Evolutionary conservation across 2,113 vertebrate species (phyloP), one percentile per base, ranked within the genome.

Genomic region (Pteronura brasiliensis): DNA sequence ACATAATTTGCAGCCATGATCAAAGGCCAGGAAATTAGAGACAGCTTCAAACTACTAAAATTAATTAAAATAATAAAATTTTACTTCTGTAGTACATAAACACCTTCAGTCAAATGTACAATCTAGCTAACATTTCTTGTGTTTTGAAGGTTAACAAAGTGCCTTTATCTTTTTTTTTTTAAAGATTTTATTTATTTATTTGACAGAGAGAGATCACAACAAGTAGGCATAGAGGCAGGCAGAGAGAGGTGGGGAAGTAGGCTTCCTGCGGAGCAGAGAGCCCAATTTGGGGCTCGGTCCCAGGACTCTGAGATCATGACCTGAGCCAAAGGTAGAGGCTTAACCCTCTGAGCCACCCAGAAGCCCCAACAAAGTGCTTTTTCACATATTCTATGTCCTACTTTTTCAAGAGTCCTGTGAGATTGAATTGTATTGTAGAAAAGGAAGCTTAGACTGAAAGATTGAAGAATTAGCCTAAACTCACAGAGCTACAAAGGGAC

Each of bases 101-200:
- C 25, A 63, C 42, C 9, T 95, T 95, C 6, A 90, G 42, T 52
- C 52, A 47, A 14, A 86, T 79, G 21, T 93, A 63, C 17, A 91
- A 2, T 59, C 76, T 96, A 90, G 12, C 44, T 83, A 92, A 76
- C 31, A 81, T 91, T 91, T 83, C 27, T 90, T 90, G n/a, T 94
- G 61, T 91, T 88, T 93, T 67, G 82, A 69, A 95, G 39, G 12
- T 93, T 85, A 90, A 47, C 25, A 42, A 57, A 71, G 17, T 71
- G 23, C 13, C 42, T 42, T 42, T 42, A 42, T 42, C 7, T 42
- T 6, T 42, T 42, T 42, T 6, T 42, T 42, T 42, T 42, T 42
- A 6, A 42, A 42, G 42, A 42, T 42, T 42, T 42, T 42, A 42
- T 42, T 42, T 42, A 42, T 42, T 42, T 42, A 42, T 42, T 42